Evolutionary conservation across 2,113 vertebrate species (phyloP).

Genomic region (Circaetus cinerascens): DNA sequence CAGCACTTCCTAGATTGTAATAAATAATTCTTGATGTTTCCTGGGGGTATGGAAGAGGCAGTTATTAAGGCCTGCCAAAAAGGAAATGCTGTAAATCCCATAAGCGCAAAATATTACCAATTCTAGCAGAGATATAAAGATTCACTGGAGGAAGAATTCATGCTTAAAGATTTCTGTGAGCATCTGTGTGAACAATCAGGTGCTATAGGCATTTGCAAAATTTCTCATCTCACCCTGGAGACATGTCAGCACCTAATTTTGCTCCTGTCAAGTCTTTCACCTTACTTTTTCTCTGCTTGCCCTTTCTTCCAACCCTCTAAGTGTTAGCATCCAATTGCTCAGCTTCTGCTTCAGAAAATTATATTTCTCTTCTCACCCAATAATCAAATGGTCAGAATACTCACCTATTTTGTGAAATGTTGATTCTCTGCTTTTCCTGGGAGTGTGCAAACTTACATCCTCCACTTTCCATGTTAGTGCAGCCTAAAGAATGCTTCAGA

Average conservation of each 20-base stretch:
- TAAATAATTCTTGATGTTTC: constrained; percentile 19
- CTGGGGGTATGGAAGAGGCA: not conserved
- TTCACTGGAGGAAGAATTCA: not conserved
- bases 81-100: not conserved
- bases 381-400: not conserved
- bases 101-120: not conserved
- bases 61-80: constrained; percentile 21
- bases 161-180: not conserved
- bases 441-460: not conserved
- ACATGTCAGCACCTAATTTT: not conserved
- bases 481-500: not conserved
- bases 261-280: not conserved
- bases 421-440: not conserved
- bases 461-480: not conserved
- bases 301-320: not conserved
- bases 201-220: not conserved
- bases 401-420: not conserved
- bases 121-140: not conserved
- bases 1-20: not conserved
- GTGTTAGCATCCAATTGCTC: not conserved
- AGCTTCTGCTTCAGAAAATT: not conserved
- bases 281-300: not conserved
- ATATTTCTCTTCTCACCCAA: not conserved
- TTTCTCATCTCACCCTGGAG: not conserved
- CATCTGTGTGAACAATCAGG: not conserved